Conservation (phyloP, 2,888 invertebrate genomes). For the Notodonta dromedarius region DNA sequence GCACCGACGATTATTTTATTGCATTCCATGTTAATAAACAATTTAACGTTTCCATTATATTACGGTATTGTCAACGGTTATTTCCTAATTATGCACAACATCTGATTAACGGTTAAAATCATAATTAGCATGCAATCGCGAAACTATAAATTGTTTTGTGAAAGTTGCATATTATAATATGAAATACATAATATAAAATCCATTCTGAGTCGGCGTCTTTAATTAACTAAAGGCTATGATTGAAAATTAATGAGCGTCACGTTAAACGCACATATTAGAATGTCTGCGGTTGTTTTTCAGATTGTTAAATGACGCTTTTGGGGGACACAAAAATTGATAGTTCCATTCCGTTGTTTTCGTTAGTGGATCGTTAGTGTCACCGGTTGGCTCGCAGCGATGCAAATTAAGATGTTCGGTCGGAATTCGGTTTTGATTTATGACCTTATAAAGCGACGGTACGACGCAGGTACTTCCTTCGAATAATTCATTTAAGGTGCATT, state of each 20-base stretch:
- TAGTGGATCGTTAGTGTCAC: slow-evolving; percentile 75
- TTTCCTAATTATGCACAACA: slow-evolving; percentile 39
- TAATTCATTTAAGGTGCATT: slow-evolving; percentile 47
- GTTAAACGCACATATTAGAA: slow-evolving; percentile 55
- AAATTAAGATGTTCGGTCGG: slow-evolving; percentile 75
- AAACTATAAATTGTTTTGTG: slow-evolving; percentile 43
- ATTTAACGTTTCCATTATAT: slow-evolving; percentile 55
- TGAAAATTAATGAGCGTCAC: slow-evolving; percentile 54
- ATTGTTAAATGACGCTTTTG: slow-evolving; percentile 64
- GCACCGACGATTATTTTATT: slow-evolving; percentile 75
- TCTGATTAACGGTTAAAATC: slow-evolving; percentile 47
- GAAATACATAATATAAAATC: slow-evolving; percentile 20
- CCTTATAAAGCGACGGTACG: slow-evolving; percentile 56
- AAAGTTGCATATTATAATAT: slow-evolving; percentile 25
- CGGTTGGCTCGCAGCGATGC: slow-evolving; percentile 68
- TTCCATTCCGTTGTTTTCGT: slow-evolving; percentile 75
- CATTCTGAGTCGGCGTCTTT: slow-evolving; percentile 21
- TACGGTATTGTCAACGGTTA: slow-evolving; percentile 56
- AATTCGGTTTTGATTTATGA: slow-evolving; percentile 73
- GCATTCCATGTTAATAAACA: slow-evolving; percentile 73
- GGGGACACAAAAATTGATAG: slow-evolving; percentile 73
- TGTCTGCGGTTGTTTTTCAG: slow-evolving; percentile 50
- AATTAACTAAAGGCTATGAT: slow-evolving; percentile 44
- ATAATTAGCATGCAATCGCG: slow-evolving; percentile 54
- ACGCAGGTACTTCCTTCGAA: slow-evolving; percentile 43